These are phyloP conservation scores for Amphimallon solstitiale DNA, from an alignment of 2,888 invertebrate species.

Conservation along the genomic window DNA sequence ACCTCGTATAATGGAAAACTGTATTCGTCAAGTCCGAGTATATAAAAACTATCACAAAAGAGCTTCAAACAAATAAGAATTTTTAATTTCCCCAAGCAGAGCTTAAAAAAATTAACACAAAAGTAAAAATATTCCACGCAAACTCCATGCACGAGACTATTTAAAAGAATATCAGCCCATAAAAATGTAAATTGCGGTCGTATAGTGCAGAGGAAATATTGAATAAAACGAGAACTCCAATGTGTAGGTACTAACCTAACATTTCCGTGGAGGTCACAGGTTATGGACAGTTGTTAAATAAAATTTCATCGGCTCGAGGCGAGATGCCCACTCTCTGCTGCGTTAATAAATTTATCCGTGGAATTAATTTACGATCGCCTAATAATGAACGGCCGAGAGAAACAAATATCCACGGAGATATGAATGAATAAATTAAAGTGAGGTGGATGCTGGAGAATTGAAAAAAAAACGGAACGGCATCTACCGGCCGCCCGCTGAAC, in stretches of 20 bases:
- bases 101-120: no score
- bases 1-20: no score
- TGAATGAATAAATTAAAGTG: constrained; percentile 55
- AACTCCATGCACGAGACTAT: neutral
- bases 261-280: constrained; percentile 28
- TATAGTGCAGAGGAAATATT: constrained; percentile 18
- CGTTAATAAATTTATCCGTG: constrained; percentile 55
- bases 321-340: constrained; percentile 37
- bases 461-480: constrained; percentile 42
- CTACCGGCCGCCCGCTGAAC: constrained; percentile 47
- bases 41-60: no score
- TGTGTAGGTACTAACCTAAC: constrained; percentile 3
- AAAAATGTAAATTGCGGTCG: constrained; percentile 28
- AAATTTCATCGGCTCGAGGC: constrained; percentile 30
- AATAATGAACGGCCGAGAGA: constrained; percentile 55
- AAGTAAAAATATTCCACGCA: no score
- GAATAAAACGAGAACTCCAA: constrained; percentile 15
- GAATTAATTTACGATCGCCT: constrained; percentile 58
- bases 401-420: constrained; percentile 55
- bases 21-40: no score
- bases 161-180: constrained; percentile 23
- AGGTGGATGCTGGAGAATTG: constrained; percentile 53
- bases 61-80: no score
- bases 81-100: no score
- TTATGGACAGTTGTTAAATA: constrained; percentile 31